Conservation (phyloP, 2,888 invertebrate genomes). For the Parascotia fuliginaria region DNA sequence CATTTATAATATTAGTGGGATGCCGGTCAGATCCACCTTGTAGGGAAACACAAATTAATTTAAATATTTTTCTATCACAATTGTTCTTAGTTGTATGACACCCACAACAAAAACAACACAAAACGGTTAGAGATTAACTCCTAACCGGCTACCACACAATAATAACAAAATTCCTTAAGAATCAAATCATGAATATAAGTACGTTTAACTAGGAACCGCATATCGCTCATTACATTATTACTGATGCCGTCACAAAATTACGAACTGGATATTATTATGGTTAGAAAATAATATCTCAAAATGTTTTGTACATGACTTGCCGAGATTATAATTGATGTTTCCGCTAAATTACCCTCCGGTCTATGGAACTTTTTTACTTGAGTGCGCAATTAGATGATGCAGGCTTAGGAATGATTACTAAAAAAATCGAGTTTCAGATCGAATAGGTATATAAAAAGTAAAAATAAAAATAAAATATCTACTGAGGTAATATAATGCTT, state of each 20-base stretch:
- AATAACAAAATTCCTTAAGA: too few species aligned
- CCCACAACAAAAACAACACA: too few species aligned
- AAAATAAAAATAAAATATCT: too few species aligned
- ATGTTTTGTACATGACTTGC: conserved; percentile 15
- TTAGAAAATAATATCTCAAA: conserved; percentile 20
- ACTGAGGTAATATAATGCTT: too few species aligned
- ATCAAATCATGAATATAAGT: too few species aligned
- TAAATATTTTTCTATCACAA: too few species aligned
- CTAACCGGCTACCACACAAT: too few species aligned
- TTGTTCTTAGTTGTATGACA: too few species aligned
- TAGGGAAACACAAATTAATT: too few species aligned
- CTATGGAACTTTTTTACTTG: conserved; percentile 3
- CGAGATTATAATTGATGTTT: conserved; percentile 25
- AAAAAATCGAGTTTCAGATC: conserved; percentile 8
- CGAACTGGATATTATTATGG: background rate
- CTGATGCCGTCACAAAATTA: background rate
- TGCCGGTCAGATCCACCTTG: too few species aligned
- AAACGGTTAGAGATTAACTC: too few species aligned
- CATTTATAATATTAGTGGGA: too few species aligned
- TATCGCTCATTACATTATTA: background rate
- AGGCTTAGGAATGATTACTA: background rate
- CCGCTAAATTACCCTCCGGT: conserved; percentile 9
- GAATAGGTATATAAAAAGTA: conserved; percentile 12
- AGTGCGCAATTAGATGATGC: conserved; percentile 12
- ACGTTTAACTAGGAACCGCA: background rate